A percentile compares a stretch with the other conserved stretches of the same genome.
These are phyloP conservation scores for Forficula auricularia DNA, from an alignment of 1,140 invertebrate genomes.

Conservation along the genomic window DNA sequence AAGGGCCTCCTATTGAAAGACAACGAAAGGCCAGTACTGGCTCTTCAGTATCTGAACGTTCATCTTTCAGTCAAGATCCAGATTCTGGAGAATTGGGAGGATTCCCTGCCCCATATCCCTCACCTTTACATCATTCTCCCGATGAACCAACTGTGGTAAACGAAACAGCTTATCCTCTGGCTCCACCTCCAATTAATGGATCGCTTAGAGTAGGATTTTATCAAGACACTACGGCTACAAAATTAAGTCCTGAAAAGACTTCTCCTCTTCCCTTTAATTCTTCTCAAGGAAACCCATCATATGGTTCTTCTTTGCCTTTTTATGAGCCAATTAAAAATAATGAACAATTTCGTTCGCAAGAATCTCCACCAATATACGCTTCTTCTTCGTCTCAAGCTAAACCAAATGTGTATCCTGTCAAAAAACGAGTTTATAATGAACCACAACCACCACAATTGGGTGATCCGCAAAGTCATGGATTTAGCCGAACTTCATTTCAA, in stretches of 20 bases:
- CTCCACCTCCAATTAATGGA: slow-evolving; percentile 43
- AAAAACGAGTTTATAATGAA: slow-evolving; percentile 40
- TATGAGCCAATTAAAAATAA: no score
- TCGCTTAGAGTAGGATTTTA: slow-evolving; percentile 59
- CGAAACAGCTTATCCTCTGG: slow-evolving; percentile 39
- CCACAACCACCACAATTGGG: slow-evolving; percentile 15
- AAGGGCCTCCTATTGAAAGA: slow-evolving; percentile 19
- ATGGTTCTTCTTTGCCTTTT: no score
- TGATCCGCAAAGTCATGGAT: background rate
- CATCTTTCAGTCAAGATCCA: slow-evolving; percentile 52
- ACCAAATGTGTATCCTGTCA: slow-evolving; percentile 25
- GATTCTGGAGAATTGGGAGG: slow-evolving; percentile 18
- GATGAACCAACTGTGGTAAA: slow-evolving; percentile 31
- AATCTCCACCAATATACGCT: no score
- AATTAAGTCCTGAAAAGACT: slow-evolving; percentile 50
- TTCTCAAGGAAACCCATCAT: no score
- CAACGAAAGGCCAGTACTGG: slow-evolving; percentile 47
- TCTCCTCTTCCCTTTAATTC: background rate
- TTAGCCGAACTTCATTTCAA: no score
- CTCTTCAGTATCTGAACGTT: slow-evolving; percentile 52
- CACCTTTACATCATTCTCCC: slow-evolving; percentile 39
- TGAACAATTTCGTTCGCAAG: no score
- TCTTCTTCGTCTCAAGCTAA: no score
- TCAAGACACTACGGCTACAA: slow-evolving; percentile 40
- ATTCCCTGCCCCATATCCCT: slow-evolving; percentile 43